Percentiles rank a stretch among this genome's conserved stretches.
phyloP scores from a whole-genome alignment of 2,888 invertebrate species.

The Caenorhabditis sp. region DNA sequence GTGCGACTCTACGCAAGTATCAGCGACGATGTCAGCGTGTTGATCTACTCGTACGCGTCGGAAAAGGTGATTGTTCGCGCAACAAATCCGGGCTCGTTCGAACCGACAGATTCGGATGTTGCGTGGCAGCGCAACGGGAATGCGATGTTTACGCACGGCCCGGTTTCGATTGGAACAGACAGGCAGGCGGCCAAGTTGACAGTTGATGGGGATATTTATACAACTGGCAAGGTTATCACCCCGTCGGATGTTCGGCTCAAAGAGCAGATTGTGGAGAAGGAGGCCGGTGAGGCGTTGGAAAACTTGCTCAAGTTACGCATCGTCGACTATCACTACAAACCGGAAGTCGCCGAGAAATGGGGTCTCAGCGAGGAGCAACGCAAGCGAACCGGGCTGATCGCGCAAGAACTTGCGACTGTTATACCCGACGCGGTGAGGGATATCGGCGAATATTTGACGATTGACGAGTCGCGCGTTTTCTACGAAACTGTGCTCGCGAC shows the following conservation, averaged over 20 bases:
- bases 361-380: constrained; percentile 80
- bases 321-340: constrained; percentile 80
- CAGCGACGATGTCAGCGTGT: constrained; percentile 57
- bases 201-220: constrained; percentile 90
- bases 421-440: constrained; percentile 90
- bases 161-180: constrained; percentile 95
- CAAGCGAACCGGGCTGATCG: constrained; percentile 77
- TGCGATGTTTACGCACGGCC: constrained; percentile 85
- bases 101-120: constrained; percentile 86
- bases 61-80: constrained; percentile 97
- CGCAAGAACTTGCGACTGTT: constrained; percentile 76
- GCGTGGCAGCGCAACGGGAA: constrained; percentile 91
- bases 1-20: constrained; percentile 78
- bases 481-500: constrained; percentile 99
- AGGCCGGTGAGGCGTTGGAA: constrained; percentile 86
- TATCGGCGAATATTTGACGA: constrained; percentile 92
- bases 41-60: constrained; percentile 82
- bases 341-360: constrained; percentile 84
- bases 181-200: constrained; percentile 83
- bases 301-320: constrained; percentile 90
- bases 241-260: constrained; percentile 94
- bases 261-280: constrained; percentile 84
- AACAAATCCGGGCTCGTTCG: constrained; percentile 98
- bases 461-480: constrained; percentile 96
- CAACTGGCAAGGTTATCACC: constrained; percentile 85